These are phyloP conservation scores for Crax fasciolata DNA, from an alignment of 2,797 vertebrate genomes.

Conservation along the genomic window DNA sequence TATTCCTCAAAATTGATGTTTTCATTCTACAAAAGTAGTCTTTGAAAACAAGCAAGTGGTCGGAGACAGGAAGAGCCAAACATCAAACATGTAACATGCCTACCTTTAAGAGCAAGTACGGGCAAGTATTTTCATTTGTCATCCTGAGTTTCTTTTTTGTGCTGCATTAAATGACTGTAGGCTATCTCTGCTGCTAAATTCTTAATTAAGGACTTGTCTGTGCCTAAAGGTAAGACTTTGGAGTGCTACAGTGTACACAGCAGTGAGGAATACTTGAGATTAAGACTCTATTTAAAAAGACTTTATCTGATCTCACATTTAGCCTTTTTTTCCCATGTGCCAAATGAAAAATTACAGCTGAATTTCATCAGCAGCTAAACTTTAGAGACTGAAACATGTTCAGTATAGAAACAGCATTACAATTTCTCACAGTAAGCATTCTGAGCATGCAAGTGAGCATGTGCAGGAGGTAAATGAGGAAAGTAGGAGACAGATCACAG, in stretches of 20 bases:
- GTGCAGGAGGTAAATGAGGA: not conserved
- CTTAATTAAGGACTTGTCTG: not conserved
- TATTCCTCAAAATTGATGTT: not conserved
- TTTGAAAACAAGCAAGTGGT: not conserved
- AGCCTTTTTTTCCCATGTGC: not conserved
- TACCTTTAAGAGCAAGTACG: not conserved
- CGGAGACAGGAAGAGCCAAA: not conserved
- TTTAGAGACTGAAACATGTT: not conserved
- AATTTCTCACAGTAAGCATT: not conserved
- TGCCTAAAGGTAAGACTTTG: not conserved
- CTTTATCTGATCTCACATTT: not conserved
- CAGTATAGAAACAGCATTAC: not conserved
- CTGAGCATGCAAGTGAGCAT: not conserved
- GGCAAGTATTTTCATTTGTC: not conserved
- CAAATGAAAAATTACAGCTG: not conserved
- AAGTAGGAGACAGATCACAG: not conserved
- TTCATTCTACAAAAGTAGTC: not conserved
- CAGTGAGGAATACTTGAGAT: not conserved
- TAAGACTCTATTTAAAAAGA: not conserved
- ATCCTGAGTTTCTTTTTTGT: not conserved
- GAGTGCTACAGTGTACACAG: not conserved
- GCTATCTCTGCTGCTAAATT: not conserved
- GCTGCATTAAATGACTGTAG: not conserved
- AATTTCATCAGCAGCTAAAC: not conserved
- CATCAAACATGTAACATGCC: not conserved